Percentiles rank a stretch among this genome's conserved stretches.
These are phyloP conservation scores for Thermophis baileyi DNA, from an alignment of 2,113 vertebrate species.

Conservation along the genomic window DNA sequence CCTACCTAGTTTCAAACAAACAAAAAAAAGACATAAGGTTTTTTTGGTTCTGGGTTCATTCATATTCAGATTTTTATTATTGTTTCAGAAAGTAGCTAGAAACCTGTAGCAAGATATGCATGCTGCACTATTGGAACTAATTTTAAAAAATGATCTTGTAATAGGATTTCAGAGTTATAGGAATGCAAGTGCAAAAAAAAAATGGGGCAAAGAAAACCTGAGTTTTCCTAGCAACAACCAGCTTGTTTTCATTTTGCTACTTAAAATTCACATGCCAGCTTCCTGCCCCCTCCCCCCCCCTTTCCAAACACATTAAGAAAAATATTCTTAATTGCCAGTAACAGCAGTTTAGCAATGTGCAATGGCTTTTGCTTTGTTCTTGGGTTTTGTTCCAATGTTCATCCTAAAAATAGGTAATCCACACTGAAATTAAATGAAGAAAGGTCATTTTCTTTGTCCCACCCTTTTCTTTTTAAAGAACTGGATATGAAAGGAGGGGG, in stretches of 20 bases:
- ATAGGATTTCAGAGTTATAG: neutral
- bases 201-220: neutral
- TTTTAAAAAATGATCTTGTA: neutral
- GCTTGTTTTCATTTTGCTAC: neutral
- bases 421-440: neutral
- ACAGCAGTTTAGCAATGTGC: neutral
- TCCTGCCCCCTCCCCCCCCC: neutral
- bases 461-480: neutral
- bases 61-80: neutral
- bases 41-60: neutral
- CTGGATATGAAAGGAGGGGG: neutral
- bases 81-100: neutral
- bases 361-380: neutral
- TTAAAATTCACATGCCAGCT: neutral
- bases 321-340: neutral
- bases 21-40: neutral
- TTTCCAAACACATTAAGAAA: neutral
- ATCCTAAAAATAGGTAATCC: constrained; percentile 1
- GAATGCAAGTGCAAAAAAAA: neutral
- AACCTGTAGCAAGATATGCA: neutral
- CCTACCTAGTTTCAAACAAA: neutral
- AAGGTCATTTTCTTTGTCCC: neutral
- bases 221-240: neutral
- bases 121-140: neutral
- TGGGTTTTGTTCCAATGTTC: neutral